Percentiles rank a stretch among this genome's conserved stretches.
Evolutionary conservation across 1,140 invertebrate genomes (phyloP).

Genomic region (Solenopsis invicta): DNA sequence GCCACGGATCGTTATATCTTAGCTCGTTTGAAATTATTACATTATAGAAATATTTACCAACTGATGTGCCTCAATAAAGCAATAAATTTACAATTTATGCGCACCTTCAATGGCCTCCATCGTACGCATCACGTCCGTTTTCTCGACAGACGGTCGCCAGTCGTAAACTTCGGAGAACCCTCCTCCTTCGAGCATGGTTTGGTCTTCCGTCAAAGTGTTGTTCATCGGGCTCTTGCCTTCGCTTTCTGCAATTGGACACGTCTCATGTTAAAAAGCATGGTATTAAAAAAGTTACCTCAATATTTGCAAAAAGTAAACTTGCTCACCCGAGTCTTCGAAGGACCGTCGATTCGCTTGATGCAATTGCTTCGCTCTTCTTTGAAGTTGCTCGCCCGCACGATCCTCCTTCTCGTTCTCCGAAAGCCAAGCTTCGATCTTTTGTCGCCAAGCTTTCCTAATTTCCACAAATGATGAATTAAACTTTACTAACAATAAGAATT

Average conservation of each 20-base stretch:
- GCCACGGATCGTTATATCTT: neutral
- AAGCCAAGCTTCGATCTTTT: constrained; percentile 97
- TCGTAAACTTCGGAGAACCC: constrained; percentile 91
- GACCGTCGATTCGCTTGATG: constrained; percentile 90
- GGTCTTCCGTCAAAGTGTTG: constrained; percentile 91
- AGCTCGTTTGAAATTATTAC: neutral
- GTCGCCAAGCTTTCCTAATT: constrained; percentile 90
- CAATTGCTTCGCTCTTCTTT: constrained; percentile 89
- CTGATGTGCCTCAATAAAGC: neutral
- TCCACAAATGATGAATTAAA: neutral
- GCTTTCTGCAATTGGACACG: constrained; percentile 88
- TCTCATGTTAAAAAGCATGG: neutral
- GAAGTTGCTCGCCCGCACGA: constrained; percentile 90
- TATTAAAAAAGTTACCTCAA: neutral
- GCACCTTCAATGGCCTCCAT: constrained; percentile 95
- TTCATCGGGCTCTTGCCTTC: constrained; percentile 91
- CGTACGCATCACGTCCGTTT: constrained; percentile 93
- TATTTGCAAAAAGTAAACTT: neutral
- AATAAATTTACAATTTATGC: constrained; percentile 21
- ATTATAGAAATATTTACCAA: neutral
- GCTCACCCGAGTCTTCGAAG: constrained; percentile 93
- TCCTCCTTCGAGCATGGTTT: constrained; percentile 80
- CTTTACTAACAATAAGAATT: neutral
- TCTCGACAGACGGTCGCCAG: constrained; percentile 94
- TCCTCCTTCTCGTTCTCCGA: constrained; percentile 95